Evolutionary conservation across 2,113 vertebrate species (phyloP).

Genomic region (Tragelaphus scriptus): DNA sequence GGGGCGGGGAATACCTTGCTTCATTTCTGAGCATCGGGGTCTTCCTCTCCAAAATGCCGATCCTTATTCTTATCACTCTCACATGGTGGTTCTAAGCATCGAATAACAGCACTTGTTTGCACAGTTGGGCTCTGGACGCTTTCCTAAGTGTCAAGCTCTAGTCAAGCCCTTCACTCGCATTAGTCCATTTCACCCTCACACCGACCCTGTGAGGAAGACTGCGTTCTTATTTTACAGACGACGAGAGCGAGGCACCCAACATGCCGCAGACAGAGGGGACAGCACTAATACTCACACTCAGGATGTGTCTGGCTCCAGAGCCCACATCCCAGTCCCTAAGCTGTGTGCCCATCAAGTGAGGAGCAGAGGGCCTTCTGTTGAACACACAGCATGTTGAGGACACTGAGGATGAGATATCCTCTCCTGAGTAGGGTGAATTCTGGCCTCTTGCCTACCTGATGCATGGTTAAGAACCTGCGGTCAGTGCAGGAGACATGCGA

Average conservation of each 20-base stretch:
- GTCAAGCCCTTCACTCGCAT: background rate
- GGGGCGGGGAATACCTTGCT: background rate
- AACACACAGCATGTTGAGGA: accelerated
- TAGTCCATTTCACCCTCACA: background rate
- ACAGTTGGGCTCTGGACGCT: background rate
- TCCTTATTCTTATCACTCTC: background rate
- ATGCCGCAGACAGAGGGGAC: background rate
- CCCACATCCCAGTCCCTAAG: no score
- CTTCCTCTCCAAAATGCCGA: background rate
- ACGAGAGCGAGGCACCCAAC: background rate
- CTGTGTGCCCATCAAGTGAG: accelerated
- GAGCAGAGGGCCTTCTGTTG: accelerated
- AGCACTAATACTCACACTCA: background rate
- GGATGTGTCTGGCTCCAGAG: background rate
- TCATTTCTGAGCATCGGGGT: background rate
- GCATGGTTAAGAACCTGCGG: background rate
- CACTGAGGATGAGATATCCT: accelerated
- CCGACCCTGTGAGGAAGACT: background rate
- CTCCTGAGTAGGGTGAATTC: background rate
- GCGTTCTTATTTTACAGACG: background rate
- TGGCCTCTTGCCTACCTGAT: background rate
- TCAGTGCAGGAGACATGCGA: background rate
- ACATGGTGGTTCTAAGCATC: accelerated
- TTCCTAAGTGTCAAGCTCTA: no score
- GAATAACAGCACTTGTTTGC: background rate